These are phyloP conservation scores for Eupithecia exiguata DNA, from an alignment of 2,888 invertebrate genomes.

Conservation along the genomic window DNA sequence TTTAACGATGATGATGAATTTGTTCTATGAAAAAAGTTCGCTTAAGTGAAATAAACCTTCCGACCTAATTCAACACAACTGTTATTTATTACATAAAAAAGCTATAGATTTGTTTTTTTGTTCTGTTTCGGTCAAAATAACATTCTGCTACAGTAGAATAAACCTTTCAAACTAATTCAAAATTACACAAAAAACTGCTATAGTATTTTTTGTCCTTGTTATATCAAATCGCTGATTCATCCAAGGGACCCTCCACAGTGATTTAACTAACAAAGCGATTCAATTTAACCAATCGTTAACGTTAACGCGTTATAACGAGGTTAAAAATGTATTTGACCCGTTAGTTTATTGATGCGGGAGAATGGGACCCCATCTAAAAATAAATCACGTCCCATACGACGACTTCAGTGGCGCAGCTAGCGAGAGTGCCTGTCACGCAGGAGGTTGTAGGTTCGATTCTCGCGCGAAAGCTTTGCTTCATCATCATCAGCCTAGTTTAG, in stretches of 20 bases:
- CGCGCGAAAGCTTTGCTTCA: too few species aligned
- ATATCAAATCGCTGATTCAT: conserved; percentile 49
- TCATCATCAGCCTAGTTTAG: too few species aligned
- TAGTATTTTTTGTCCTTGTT: not conserved
- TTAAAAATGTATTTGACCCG: conserved; percentile 69
- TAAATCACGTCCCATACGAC: not conserved
- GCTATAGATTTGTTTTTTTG: too few species aligned
- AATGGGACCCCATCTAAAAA: conserved; percentile 35
- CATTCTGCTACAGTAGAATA: not conserved
- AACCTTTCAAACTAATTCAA: not conserved
- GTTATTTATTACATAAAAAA: too few species aligned
- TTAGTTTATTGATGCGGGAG: conserved; percentile 61
- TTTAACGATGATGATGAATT: too few species aligned
- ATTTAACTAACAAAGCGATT: conserved; percentile 59
- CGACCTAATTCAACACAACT: too few species aligned
- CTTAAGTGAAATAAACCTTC: too few species aligned
- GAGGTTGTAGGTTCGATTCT: not conserved
- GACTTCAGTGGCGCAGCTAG: not conserved
- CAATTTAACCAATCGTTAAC: conserved; percentile 67
- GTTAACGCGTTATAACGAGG: conserved; percentile 57
- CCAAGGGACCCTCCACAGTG: conserved; percentile 46
- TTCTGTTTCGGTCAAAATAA: not conserved
- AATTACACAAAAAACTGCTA: not conserved
- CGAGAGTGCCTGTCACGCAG: not conserved
- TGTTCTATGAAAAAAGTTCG: too few species aligned